Conservation (phyloP, 2,888 invertebrate genomes). For the Pristionchus maxplancki region DNA sequence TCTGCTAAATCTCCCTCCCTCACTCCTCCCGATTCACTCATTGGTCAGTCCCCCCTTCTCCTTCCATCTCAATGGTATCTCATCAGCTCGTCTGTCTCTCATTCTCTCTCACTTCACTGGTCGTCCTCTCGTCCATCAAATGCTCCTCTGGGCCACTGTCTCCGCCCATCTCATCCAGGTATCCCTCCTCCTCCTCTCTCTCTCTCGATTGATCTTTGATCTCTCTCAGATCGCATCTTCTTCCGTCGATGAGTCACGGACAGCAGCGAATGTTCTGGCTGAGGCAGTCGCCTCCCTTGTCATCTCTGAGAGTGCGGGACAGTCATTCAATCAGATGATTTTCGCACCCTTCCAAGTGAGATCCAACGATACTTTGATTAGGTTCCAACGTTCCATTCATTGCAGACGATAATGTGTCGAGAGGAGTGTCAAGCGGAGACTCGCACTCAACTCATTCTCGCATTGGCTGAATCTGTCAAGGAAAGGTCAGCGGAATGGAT, state of each 20-base stretch:
- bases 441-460: slow-evolving; percentile 92
- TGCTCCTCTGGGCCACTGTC: slow-evolving; percentile 92
- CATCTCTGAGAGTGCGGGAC: slow-evolving; percentile 54
- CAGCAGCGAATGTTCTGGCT: slow-evolving; percentile 59
- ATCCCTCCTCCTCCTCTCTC: slow-evolving; percentile 25
- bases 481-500: slow-evolving; percentile 8
- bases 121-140: slow-evolving; percentile 85
- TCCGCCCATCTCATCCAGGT: slow-evolving; percentile 95
- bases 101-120: slow-evolving; percentile 62
- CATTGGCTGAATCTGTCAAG: slow-evolving; percentile 92
- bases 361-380: no score
- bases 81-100: slow-evolving; percentile 56
- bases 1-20: slow-evolving; percentile 57
- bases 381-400: not conserved
- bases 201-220: slow-evolving; percentile 38
- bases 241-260: slow-evolving; percentile 60
- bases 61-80: not conserved
- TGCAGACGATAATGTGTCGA: slow-evolving; percentile 91
- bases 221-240: slow-evolving; percentile 54
- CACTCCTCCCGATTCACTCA: slow-evolving; percentile 61
- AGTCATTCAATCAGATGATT: slow-evolving; percentile 70
- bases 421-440: slow-evolving; percentile 94
- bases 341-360: slow-evolving; percentile 63
- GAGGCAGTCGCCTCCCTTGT: slow-evolving; percentile 62
- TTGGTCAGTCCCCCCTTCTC: not conserved